Conservation (phyloP, 2,113 vertebrate species). For the Scortum barcoo region DNA sequence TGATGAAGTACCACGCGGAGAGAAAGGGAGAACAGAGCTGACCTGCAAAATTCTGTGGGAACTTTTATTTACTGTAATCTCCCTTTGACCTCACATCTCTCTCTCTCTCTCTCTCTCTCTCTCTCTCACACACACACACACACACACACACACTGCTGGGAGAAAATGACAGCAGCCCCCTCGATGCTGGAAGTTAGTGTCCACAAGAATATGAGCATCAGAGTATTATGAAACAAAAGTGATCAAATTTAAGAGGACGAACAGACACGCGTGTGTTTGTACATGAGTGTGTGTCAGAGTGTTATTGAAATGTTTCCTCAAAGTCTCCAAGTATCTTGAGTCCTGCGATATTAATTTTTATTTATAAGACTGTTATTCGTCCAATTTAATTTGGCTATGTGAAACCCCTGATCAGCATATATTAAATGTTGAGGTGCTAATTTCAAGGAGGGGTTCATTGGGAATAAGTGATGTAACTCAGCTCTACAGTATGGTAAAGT, state of each 20-base stretch:
- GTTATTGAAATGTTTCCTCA: background rate
- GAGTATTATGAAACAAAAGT: background rate
- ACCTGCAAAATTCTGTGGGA: conserved; percentile 42
- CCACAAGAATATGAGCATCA: background rate
- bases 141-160: conserved; percentile 2
- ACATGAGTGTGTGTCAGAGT: background rate
- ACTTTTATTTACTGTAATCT: conserved; percentile 51
- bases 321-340: background rate
- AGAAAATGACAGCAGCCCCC: conserved; percentile 6
- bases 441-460: too few relatives aligned
- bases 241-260: background rate
- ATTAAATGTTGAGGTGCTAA: too few relatives aligned
- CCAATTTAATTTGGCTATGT: conserved; percentile 1
- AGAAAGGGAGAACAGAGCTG: background rate
- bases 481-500: too few relatives aligned
- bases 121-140: conserved; percentile 14
- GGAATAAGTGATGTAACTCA: too few relatives aligned
- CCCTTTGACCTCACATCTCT: conserved; percentile 40
- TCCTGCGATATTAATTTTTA: background rate
- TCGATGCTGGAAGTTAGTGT: background rate
- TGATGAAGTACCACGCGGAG: background rate
- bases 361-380: conserved; percentile 2
- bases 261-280: conserved; percentile 4
- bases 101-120: too few relatives aligned
- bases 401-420: background rate